These are phyloP conservation scores for Athene cunicularia DNA, from an alignment of 2,113 vertebrate genomes.

Conservation along the genomic window DNA sequence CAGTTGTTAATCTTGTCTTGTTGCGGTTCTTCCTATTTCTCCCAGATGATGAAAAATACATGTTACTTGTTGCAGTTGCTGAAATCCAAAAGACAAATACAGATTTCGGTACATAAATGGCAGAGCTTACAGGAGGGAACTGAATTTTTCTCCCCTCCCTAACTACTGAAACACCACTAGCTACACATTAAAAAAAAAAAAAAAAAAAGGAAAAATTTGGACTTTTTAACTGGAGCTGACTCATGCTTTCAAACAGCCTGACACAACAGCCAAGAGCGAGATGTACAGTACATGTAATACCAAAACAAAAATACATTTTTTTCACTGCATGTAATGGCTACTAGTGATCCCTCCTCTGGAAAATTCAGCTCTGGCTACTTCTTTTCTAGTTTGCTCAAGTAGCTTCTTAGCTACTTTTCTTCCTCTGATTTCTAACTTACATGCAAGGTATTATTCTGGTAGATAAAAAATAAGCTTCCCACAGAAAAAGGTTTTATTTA, in stretches of 20 bases:
- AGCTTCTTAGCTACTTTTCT: background rate
- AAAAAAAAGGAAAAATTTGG: background rate
- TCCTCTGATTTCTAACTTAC: background rate
- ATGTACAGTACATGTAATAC: background rate
- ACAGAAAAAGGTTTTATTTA: background rate
- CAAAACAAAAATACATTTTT: background rate
- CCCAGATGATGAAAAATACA: background rate
- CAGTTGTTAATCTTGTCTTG: background rate
- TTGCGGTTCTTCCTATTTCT: background rate
- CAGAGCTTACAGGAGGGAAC: background rate
- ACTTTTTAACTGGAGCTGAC: background rate
- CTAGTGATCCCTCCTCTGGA: background rate
- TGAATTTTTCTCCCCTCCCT: background rate
- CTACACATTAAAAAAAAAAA: background rate
- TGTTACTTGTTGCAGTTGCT: background rate
- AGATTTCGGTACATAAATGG: background rate
- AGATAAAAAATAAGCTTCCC: background rate
- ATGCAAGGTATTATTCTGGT: background rate
- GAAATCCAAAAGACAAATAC: background rate
- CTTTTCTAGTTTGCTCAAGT: background rate
- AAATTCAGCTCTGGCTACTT: background rate
- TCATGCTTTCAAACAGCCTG: background rate
- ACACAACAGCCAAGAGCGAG: background rate
- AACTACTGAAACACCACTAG: background rate
- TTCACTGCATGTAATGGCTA: background rate